These are phyloP conservation scores for Parnassius smintheus DNA, from an alignment of 2,888 invertebrate species.

Conservation along the genomic window DNA sequence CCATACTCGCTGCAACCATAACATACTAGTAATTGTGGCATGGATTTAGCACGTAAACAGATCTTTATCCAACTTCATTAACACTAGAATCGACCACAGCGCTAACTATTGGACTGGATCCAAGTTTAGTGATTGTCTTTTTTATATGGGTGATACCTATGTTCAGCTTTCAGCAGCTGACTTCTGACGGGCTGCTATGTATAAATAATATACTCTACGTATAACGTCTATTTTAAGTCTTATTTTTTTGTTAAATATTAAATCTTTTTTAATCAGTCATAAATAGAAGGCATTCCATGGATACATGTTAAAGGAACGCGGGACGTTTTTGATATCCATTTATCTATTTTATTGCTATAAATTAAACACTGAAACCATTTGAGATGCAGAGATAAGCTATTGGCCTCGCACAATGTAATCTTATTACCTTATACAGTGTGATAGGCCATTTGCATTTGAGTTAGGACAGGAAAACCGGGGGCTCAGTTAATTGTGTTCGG, in stretches of 20 bases:
- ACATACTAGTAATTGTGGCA: too few species aligned
- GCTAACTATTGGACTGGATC: too few species aligned
- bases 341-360: conserved; percentile 78
- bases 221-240: too few species aligned
- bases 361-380: conserved; percentile 71
- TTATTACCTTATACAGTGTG: conserved; percentile 75
- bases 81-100: too few species aligned
- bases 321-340: conserved; percentile 65
- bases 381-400: conserved; percentile 72
- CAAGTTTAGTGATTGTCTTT: too few species aligned
- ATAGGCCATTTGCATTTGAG: conserved; percentile 74
- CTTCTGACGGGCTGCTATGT: too few species aligned
- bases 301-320: conserved; percentile 61
- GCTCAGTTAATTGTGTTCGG: conserved; percentile 66
- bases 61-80: too few species aligned
- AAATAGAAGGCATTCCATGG: conserved; percentile 44
- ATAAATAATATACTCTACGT: too few species aligned
- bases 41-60: too few species aligned
- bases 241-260: conserved; percentile 9
- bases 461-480: conserved; percentile 53
- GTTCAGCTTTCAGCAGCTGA: too few species aligned
- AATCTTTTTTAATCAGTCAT: conserved; percentile 57
- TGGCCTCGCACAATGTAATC: conserved; percentile 75
- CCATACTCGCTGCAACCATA: too few species aligned
- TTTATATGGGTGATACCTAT: too few species aligned